Conservation (phyloP, 30 jellyfish, hydroid and myxozoan genomes). For the Hydractinia symbiolongicarpus region DNA sequence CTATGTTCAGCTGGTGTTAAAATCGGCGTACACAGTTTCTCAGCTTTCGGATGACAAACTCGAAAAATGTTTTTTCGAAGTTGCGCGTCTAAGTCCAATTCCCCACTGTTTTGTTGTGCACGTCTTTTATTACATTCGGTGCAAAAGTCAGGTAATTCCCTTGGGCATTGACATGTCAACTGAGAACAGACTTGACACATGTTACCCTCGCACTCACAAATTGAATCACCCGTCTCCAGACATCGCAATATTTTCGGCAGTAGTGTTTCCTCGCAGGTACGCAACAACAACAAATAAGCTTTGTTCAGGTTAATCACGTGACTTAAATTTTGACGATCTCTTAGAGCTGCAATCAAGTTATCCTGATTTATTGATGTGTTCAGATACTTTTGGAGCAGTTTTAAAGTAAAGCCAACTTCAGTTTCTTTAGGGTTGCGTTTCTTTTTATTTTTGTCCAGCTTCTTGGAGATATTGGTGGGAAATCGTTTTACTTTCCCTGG, state of each 20-base stretch:
- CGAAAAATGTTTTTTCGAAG: neutral
- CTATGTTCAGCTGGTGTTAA: neutral
- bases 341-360: neutral
- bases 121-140: neutral
- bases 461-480: neutral
- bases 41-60: neutral
- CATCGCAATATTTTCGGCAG: slow-evolving; percentile 15
- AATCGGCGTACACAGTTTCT: neutral
- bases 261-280: neutral
- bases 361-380: neutral
- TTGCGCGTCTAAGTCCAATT: neutral
- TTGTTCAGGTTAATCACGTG: neutral
- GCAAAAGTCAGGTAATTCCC: too few species aligned
- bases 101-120: neutral
- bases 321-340: slow-evolving; percentile 8
- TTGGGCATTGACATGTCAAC: neutral
- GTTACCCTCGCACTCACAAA: slow-evolving; percentile 8
- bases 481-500: neutral
- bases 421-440: slow-evolving; percentile 17
- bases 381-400: slow-evolving; percentile 5
- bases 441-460: neutral
- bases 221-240: neutral
- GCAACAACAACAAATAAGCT: slow-evolving; percentile 2
- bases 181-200: neutral
- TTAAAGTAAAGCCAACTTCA: slow-evolving; percentile 11